Evolutionary conservation across 2,888 invertebrate species (phyloP).

Genomic region (Cactoblastis cactorum): DNA sequence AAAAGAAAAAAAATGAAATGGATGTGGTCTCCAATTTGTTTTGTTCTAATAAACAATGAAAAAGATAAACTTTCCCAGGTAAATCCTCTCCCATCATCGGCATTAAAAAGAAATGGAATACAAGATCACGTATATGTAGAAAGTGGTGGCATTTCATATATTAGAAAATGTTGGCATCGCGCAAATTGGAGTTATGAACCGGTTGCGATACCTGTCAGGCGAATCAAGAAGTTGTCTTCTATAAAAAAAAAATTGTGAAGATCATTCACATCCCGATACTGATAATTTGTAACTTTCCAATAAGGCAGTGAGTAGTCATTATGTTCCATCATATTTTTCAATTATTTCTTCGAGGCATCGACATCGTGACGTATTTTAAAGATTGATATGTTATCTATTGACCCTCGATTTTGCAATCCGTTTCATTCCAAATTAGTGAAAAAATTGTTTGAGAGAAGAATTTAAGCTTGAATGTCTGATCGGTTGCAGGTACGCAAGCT

Average conservation of each 20-base stretch:
- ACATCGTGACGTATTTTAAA: no score
- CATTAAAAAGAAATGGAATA: constrained; percentile 63
- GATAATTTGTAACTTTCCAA: neutral
- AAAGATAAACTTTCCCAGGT: constrained; percentile 44
- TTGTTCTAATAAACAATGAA: neutral
- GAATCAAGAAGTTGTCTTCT: constrained; percentile 58
- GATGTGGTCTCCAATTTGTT: neutral
- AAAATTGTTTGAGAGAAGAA: constrained; percentile 16
- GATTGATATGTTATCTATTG: neutral
- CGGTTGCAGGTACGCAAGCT: constrained; percentile 66
- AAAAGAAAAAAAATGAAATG: constrained; percentile 40
- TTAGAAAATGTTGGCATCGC: constrained; percentile 58
- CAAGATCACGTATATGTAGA: constrained; percentile 64
- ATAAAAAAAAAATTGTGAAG: constrained; percentile 44
- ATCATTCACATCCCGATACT: constrained; percentile 30
- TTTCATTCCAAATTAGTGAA: neutral
- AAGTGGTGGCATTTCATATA: constrained; percentile 58
- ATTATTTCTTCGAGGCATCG: no score
- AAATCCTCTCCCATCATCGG: constrained; percentile 56
- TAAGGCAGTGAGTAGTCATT: neutral
- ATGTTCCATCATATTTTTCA: neutral
- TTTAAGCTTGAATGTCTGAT: constrained; percentile 51
- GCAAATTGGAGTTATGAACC: constrained; percentile 50
- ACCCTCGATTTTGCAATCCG: neutral
- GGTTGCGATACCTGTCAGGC: constrained; percentile 46